Percentiles rank a stretch among this genome's conserved stretches.
These are phyloP conservation scores for Oreonectes daqikongensis DNA, from an alignment of 2,797 vertebrate genomes.

Conservation along the genomic window DNA sequence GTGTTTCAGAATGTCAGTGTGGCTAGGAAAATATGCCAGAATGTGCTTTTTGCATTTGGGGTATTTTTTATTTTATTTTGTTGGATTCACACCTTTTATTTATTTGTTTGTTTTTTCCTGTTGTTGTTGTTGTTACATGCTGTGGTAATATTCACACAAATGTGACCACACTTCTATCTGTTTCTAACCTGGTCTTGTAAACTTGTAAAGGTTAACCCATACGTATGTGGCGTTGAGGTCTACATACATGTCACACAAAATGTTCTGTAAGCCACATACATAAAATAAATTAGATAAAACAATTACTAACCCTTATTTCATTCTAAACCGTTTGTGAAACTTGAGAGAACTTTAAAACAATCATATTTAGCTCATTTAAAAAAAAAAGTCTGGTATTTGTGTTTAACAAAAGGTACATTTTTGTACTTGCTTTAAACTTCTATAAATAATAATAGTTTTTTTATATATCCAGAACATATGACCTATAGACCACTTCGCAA, in stretches of 20 bases:
- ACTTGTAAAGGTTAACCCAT: neutral
- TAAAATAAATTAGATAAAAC: neutral
- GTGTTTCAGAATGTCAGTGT: constrained; percentile 42
- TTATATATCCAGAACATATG: neutral
- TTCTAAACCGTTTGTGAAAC: neutral
- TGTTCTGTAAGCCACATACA: neutral
- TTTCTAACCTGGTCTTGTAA: constrained; percentile 7
- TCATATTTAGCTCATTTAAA: too few relatives aligned
- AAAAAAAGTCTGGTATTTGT: too few relatives aligned
- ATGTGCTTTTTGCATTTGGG: constrained; percentile 34
- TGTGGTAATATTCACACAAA: constrained; percentile 46
- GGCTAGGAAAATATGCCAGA: constrained; percentile 40
- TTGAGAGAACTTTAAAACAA: too few relatives aligned
- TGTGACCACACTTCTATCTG: constrained; percentile 41
- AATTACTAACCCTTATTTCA: neutral
- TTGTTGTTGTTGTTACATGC: constrained; percentile 56
- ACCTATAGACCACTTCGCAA: too few relatives aligned
- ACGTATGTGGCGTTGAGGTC: neutral
- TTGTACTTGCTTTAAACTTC: too few relatives aligned
- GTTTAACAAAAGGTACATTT: too few relatives aligned
- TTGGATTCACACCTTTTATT: constrained; percentile 43
- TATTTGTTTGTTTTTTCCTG: constrained; percentile 34
- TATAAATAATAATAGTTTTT: too few relatives aligned
- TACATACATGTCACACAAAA: neutral
- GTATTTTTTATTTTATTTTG: constrained; percentile 39